Conservation (phyloP, 2,888 invertebrate genomes). For the Diadromus collaris region DNA sequence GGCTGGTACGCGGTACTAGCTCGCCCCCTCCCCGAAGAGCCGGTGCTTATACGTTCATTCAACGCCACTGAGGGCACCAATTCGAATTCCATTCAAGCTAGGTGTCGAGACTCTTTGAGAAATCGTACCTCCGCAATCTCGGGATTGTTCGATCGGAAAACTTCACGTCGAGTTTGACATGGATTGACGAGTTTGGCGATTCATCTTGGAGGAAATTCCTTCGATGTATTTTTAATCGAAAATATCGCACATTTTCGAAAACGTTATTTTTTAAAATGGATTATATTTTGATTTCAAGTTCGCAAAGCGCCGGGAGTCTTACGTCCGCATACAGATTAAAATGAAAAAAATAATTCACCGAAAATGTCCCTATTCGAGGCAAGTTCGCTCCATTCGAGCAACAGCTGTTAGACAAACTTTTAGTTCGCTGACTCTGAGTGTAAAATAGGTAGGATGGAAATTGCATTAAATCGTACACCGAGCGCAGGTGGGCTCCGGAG, state of each 20-base stretch:
- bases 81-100: slow-evolving; percentile 13
- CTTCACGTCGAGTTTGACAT: not conserved
- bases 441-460: slow-evolving; percentile 35
- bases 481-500: slow-evolving; percentile 44
- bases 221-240: not conserved
- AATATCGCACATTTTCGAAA: not conserved
- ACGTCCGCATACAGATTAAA: not conserved
- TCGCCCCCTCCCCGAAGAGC: not conserved
- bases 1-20: slow-evolving; percentile 24
- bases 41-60: slow-evolving; percentile 6
- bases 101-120: not conserved
- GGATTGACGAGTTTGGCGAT: not conserved
- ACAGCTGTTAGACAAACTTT: slow-evolving; percentile 44
- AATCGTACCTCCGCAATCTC: not conserved
- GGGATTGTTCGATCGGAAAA: not conserved
- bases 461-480: slow-evolving; percentile 28
- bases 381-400: slow-evolving; percentile 16
- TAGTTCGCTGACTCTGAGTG: slow-evolving; percentile 15
- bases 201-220: not conserved
- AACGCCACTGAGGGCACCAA: slow-evolving; percentile 10
- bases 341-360: not conserved
- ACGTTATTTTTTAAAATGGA: not conserved
- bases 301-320: not conserved
- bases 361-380: slow-evolving; percentile 17
- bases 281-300: not conserved